Conservation (phyloP, 2,113 vertebrate species). For the Indicator indicator region DNA sequence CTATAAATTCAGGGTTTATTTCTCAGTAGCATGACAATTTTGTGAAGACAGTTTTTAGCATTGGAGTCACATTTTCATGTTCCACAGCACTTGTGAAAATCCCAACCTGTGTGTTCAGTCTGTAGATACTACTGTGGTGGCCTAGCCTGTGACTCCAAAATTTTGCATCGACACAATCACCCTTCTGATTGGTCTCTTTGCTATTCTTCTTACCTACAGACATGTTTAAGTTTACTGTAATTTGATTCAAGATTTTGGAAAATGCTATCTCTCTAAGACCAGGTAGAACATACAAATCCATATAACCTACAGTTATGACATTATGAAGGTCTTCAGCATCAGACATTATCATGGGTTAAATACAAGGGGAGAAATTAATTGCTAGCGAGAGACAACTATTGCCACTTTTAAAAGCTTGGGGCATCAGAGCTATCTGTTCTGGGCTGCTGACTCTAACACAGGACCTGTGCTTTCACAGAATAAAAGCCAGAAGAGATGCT, state of each 20-base stretch:
- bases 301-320: neutral
- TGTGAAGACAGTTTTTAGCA: neutral
- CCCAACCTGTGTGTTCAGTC: neutral
- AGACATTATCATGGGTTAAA: neutral
- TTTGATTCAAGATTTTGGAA: neutral
- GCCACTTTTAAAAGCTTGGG: neutral
- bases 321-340: neutral
- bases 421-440: accelerated
- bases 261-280: neutral
- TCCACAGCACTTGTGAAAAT: neutral
- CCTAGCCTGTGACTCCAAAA: neutral
- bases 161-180: neutral
- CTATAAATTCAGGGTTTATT: neutral
- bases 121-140: neutral
- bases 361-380: neutral
- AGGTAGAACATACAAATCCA: neutral
- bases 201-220: neutral
- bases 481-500: neutral
- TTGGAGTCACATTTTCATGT: neutral
- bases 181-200: neutral
- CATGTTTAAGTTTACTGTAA: neutral
- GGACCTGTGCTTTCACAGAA: neutral
- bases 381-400: neutral
- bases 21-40: neutral
- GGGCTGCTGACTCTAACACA: neutral